Evolutionary conservation across 2,113 vertebrate species (phyloP), one percentile per base, ranked within the genome.

Genomic region (Tamias sibiricus): DNA sequence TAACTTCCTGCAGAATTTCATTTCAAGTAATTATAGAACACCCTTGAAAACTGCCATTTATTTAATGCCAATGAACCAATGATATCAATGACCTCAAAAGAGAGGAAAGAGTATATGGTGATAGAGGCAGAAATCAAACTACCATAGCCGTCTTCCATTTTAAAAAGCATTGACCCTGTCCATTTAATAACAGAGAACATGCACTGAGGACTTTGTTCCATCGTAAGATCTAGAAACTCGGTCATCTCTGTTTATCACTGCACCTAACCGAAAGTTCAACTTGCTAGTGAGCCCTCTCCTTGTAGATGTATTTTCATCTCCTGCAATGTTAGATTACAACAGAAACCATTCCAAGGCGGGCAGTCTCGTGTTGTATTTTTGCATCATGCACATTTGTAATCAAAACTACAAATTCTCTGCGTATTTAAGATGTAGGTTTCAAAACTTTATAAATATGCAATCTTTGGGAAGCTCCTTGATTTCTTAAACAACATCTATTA

Each of bases 281-380:
- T 57, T 26, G 30, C 81, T 22, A 5, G 71, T 20, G n/a, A 37
- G 11, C 79, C 90, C 64, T 35, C 71, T 52, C 49, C 82, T 83
- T 14, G 16, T 80, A 54, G 30, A 79, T 28, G 44, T 71, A 76
- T 11, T 71, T 72, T 87, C 89, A 81, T 72, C 12, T 91, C 59
- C 35, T 32, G 7, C 10, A 10, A 0, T 62, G 24, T 75, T 42
- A 44, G 91, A 81, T 97, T 79, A 96, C 66, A 90, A 47, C n/a
- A 85, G 74, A 95, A 79, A 66, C 22, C 80, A 71, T 91, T 76
- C 91, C 75, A 91, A 87, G 30, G 42, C 13, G 8, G 96, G 84
- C 77, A 59, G 77, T 69, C 87, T 93, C 74, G 42, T 10, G 28
- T 77, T 79, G 35, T 77, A 30, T 66, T 91, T 93, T 87, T 37